Evolutionary conservation across 1,140 invertebrate species (phyloP).

Genomic region (Neodiprion virginianus): DNA sequence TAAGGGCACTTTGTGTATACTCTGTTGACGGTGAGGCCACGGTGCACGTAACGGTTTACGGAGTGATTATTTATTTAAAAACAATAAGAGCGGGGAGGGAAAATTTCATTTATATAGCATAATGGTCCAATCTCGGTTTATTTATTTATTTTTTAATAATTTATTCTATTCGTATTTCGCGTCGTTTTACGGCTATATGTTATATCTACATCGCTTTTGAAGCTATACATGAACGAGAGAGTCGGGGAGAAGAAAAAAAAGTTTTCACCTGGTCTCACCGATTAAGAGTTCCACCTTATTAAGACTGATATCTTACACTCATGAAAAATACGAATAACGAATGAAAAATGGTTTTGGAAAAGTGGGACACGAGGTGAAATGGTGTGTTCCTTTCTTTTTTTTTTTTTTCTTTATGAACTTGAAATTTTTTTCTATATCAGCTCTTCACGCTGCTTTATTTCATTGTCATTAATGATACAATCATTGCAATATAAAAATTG

Average conservation of each 20-base stretch:
- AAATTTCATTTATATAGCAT: too few species aligned
- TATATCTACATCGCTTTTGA: too few species aligned
- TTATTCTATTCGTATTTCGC: background rate
- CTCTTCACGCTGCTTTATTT: too few species aligned
- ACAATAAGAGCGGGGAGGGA: too few species aligned
- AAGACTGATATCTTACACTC: conserved; percentile 43
- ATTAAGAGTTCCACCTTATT: conserved; percentile 33
- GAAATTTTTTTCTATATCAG: too few species aligned
- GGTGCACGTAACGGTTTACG: background rate
- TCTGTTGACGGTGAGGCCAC: conserved; percentile 1
- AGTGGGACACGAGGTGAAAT: background rate
- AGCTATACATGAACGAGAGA: background rate
- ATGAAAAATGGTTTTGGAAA: conserved; percentile 9
- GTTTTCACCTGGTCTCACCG: conserved; percentile 32
- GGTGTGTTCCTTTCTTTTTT: background rate
- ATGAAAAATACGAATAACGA: conserved; percentile 25
- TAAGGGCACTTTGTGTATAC: conserved; percentile 5
- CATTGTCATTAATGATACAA: too few species aligned
- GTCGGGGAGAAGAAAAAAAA: background rate
- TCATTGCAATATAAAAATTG: too few species aligned
- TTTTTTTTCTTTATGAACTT: too few species aligned
- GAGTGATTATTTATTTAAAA: too few species aligned
- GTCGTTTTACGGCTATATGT: too few species aligned
- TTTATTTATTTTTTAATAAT: background rate
- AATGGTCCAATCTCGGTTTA: too few species aligned